Evolutionary conservation across 2,113 vertebrate genomes (phyloP), one percentile per base, ranked within the genome.

Genomic region (Myxocyprinus asiaticus): DNA sequence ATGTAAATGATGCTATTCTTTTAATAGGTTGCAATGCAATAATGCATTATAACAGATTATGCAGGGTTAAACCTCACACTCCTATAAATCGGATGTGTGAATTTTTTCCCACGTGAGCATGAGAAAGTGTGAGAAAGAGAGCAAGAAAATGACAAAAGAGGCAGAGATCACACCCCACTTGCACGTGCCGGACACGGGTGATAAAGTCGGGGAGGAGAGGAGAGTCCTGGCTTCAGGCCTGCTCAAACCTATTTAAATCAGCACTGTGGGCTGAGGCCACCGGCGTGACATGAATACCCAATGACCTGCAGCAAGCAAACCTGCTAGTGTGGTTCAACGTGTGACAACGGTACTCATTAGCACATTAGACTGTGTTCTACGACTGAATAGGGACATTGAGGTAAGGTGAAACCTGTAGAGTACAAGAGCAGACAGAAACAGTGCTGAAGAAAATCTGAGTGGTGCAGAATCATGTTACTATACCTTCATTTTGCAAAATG

Each of bases 271-370:
- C 45, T 33, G 76, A 50, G 71, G 66, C 63, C 67, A 71, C 50
- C 68, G 61, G 64, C 55, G 64, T 79, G 81, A 79, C 76, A 65
- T 64, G 50, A 82, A 79, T 79, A 56, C 43, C 67, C 78, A 78
- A 82, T 75, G 42, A 55, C 65, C 58, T 55, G 64, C 64, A 48
- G 64, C 68, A 74, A 17, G 14, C 4, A n/a, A 68, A 43, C 59
- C 66, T 44, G 61, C 77, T 69, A 67, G 45, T 55, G 55, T 68
- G 67, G 15, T 8, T 73, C 45, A 58, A 64, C 66, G 63, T 48
- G 76, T 9, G 66, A 67, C 17, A 67, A 14, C 12, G 33, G 9
- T 14, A 50, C 15, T 73, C 59, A 63, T 74, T 56, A 51, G 6
- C 58, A 70, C 51, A 76, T 80, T 67, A 83, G 50, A 33, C 61